Evolutionary conservation across 2,888 invertebrate genomes (phyloP), one percentile per base, ranked within the genome.

Genomic region (Eilema depressum): DNA sequence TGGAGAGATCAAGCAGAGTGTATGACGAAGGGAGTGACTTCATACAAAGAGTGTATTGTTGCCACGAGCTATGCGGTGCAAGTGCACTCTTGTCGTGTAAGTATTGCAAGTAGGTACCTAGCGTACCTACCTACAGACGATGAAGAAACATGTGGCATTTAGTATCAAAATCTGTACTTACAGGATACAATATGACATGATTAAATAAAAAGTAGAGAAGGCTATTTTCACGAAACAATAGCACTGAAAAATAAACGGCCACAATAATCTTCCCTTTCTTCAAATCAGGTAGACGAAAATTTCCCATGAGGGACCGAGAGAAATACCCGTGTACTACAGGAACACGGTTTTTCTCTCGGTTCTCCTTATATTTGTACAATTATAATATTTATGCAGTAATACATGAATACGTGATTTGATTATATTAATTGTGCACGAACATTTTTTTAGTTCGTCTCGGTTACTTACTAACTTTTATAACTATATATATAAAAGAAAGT

Each of bases 21-120:
- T 64, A 64, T 20, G 70, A 66, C 63, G 66, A 73, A 74, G 71
- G 63, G 28, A 37, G 66, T 71, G 71, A 73, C 73, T 74, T 69
- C 74, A 65, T 60, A 68, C 68, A 67, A 69, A 59, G 72, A 28
- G 33, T 72, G 69, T 74, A 79, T 79, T 77, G 74, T 75, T 73
- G n/a, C 20, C 30, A 26, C 33, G 60, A 62, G 30, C 59, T 66
- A 25, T 68, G 68, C 62, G 65, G 71, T 72, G 28, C 30, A 8
- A n/a, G 37, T 64, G 47, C 37, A 47, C 63, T 57, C 41, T 30
- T 61, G 26, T 53, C 37, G 33, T 56, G 8, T n/a, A n/a, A n/a
- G n/a, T 28, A n/a, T 14, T 41, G 17, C 4, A 66, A 25, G 25
- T 12, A 66, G 37, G 64, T 37, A 30, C 14, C 37, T 63, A 47